Evolutionary conservation across 2,797 vertebrate species (phyloP).

Genomic region (Thaleichthys pacificus): DNA sequence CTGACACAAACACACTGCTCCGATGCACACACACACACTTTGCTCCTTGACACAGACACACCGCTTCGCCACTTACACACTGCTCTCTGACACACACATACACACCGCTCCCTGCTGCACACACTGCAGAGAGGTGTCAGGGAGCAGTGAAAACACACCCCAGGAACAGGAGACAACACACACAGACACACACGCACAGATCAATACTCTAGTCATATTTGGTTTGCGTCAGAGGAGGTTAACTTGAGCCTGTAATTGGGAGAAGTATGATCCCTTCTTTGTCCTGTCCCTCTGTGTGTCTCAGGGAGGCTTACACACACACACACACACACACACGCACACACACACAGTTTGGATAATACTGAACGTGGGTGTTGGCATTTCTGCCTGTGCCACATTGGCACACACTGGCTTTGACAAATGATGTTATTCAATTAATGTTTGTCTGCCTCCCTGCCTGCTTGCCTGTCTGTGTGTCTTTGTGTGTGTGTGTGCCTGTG

Average conservation of each 20-base stretch:
- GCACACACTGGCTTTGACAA: slow-evolving; percentile 4
- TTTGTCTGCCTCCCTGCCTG: not conserved
- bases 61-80: too few relatives aligned
- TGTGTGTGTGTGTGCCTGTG: slow-evolving; percentile 14
- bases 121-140: slow-evolving; percentile 44
- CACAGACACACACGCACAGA: not conserved
- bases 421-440: slow-evolving; percentile 27
- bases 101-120: slow-evolving; percentile 32
- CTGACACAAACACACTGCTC: too few relatives aligned
- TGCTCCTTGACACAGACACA: too few relatives aligned
- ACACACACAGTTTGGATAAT: slow-evolving; percentile 6
- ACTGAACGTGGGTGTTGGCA: slow-evolving; percentile 30
- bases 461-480: not conserved
- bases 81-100: slow-evolving; percentile 8
- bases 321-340: too few relatives aligned
- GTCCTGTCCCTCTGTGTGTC: slow-evolving; percentile 43
- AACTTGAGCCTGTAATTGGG: slow-evolving; percentile 51
- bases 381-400: slow-evolving; percentile 28
- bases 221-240: slow-evolving; percentile 56
- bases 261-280: slow-evolving; percentile 44
- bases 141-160: slow-evolving; percentile 53
- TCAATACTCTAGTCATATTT: slow-evolving; percentile 34
- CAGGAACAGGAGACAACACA: slow-evolving; percentile 32
- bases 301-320: slow-evolving; percentile 17
- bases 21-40: too few relatives aligned